These are phyloP conservation scores for Tenualosa ilisha DNA, from an alignment of 2,797 vertebrate species.

Conservation along the genomic window DNA sequence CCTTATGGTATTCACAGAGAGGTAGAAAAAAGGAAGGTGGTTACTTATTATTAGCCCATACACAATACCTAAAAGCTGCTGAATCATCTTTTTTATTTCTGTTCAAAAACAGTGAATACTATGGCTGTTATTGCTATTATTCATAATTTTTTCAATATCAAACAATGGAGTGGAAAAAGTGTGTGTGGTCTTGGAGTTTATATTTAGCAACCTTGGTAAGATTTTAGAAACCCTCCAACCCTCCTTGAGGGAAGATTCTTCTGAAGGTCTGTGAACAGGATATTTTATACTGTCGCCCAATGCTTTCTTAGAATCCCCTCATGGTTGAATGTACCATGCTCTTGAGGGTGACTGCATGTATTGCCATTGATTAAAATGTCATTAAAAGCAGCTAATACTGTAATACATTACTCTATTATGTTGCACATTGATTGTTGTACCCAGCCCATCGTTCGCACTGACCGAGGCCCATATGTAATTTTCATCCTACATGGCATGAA, in stretches of 20 bases:
- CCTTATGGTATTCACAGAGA: too few species aligned
- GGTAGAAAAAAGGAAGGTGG: too few species aligned
- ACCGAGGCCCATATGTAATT: neutral
- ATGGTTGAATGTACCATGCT: neutral
- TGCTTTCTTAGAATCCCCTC: neutral
- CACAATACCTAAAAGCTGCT: too few species aligned
- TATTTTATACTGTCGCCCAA: neutral
- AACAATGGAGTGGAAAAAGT: neutral
- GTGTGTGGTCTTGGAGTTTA: neutral
- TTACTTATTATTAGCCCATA: too few species aligned
- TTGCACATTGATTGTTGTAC: neutral
- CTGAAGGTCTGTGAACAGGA: neutral
- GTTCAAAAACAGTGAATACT: too few species aligned
- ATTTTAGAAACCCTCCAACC: neutral
- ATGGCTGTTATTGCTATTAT: neutral
- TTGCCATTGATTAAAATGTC: neutral
- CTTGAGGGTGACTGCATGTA: neutral
- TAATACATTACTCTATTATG: conserved; percentile 5
- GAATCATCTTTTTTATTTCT: too few species aligned
- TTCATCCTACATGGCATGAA: conserved; percentile 18
- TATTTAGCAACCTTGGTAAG: neutral
- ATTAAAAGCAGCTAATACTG: neutral
- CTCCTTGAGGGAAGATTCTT: neutral
- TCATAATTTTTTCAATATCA: neutral
- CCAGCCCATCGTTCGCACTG: neutral